A percentile compares a stretch with the other conserved stretches of the same genome.
These are phyloP conservation scores for Ifrita kowaldi DNA, from an alignment of 2,113 vertebrate genomes.

Conservation along the genomic window DNA sequence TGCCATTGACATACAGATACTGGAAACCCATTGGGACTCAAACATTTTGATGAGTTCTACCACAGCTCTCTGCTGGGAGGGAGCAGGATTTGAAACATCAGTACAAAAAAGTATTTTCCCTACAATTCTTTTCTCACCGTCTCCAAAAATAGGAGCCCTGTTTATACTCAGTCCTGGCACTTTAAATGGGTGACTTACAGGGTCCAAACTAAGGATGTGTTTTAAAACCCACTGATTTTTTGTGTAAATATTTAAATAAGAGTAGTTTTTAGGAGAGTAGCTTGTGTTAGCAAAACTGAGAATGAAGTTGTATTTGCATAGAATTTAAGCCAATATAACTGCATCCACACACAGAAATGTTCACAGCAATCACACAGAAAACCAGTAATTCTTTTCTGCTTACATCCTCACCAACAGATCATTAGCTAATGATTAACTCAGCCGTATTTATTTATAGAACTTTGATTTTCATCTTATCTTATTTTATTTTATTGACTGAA, in stretches of 20 bases:
- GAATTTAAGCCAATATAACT: not conserved
- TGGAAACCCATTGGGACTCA: not conserved
- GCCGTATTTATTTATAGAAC: not conserved
- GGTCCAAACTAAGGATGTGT: not conserved
- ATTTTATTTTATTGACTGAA: not conserved
- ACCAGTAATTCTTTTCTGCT: not conserved
- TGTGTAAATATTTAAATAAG: conserved; percentile 12
- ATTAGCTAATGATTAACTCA: conserved; percentile 25
- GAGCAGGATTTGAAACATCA: not conserved
- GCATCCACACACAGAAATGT: not conserved
- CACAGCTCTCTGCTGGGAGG: not conserved
- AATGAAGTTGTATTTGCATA: not conserved
- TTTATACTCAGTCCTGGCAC: not conserved
- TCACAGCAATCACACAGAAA: not conserved
- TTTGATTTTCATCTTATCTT: not conserved
- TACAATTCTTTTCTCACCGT: not conserved
- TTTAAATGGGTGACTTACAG: not conserved
- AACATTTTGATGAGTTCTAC: not conserved
- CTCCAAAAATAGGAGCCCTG: not conserved
- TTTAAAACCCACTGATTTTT: not conserved
- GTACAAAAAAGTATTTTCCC: not conserved
- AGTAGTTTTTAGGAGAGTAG: not conserved
- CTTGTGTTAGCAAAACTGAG: conserved; percentile 12
- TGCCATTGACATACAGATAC: not conserved
- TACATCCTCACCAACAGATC: not conserved